These are phyloP conservation scores for Oryzias dopingdopingensis DNA, from an alignment of 2,797 vertebrate species.

Conservation along the genomic window DNA sequence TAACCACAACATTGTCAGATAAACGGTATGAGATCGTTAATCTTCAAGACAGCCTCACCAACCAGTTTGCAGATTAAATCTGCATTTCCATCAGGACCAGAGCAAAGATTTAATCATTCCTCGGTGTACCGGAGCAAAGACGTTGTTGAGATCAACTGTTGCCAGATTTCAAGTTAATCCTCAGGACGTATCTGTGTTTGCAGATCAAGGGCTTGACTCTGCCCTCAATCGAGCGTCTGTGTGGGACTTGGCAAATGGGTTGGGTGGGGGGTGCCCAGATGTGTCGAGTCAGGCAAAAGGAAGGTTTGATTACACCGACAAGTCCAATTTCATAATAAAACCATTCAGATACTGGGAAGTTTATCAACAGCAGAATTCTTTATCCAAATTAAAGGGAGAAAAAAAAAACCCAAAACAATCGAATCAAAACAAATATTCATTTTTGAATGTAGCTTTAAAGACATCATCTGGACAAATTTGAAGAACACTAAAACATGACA, in stretches of 20 bases:
- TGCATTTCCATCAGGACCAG: conserved; percentile 73
- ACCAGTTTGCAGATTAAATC: conserved; percentile 77
- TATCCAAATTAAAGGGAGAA: too few species aligned
- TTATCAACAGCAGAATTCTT: too few species aligned
- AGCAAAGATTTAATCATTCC: conserved; percentile 82
- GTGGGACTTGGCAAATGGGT: conserved; percentile 36
- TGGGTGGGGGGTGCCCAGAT: conserved; percentile 27
- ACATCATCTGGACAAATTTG: too few species aligned
- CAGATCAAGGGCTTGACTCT: conserved; percentile 74
- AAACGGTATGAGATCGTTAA: conserved; percentile 69
- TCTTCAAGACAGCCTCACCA: conserved; percentile 62
- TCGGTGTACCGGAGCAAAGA: conserved; percentile 80
- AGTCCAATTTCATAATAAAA: conserved; percentile 47
- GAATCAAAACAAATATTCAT: too few species aligned
- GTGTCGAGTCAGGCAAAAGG: conserved; percentile 31
- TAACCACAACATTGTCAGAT: conserved; percentile 41
- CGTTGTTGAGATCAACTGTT: conserved; percentile 76
- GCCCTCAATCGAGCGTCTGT: conserved; percentile 71
- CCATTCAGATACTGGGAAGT: not conserved
- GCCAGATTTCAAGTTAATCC: conserved; percentile 83
- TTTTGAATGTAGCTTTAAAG: too few species aligned
- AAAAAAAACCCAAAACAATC: too few species aligned
- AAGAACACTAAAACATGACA: too few species aligned
- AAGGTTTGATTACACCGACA: not conserved
- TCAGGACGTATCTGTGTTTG: conserved; percentile 78